Evolutionary conservation across 2,888 invertebrate genomes (phyloP), one percentile per base, ranked within the genome.

Genomic region (Spodoptera picta): DNA sequence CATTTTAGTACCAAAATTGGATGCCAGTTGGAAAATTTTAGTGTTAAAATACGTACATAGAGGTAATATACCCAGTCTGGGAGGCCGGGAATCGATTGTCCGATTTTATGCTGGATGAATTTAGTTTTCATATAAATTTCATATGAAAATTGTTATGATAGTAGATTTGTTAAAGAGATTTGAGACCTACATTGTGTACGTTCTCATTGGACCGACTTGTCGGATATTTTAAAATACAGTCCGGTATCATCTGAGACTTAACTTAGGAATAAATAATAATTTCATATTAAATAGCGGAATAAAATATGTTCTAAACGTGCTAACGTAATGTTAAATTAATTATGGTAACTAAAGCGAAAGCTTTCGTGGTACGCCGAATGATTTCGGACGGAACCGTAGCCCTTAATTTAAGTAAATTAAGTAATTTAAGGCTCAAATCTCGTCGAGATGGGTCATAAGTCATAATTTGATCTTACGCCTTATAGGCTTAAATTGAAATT

Each of bases 1-100:
- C 63, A 19, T 11, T 44, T 60, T 52, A 58, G 51, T 57, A 51
- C 47, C 19, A 53, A 52, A 69, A 59, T 66, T 77, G 70, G 64
- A 60, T 57, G 63, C 51, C 52, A 54, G 69, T 65, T 64, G 57
- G 45, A n/a, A 77, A 73, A 79, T 61, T 75, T 57, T 73, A 64
- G 67, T 65, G 50, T 66, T 24, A 65, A 52, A 44, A 19, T 49
- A 53, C 53, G 48, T 71, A 60, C 27, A 23, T 42, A 50, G 14
- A 14, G 14, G 14, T 43, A n/a, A 5, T 23, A 60, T 66, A 59
- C 50, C 31, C 36, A 27, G 31, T 45, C 9, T 27, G 31, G 24
- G 44, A 51, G 52, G 42, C 24, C 11, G 55, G 27, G 10, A 43
- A 41, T 41, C 31, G 48, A 53, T 46, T 14, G 14, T 41, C 52